Conservation (phyloP, 2,888 invertebrate genomes). For the Metopia argyrocephala region DNA sequence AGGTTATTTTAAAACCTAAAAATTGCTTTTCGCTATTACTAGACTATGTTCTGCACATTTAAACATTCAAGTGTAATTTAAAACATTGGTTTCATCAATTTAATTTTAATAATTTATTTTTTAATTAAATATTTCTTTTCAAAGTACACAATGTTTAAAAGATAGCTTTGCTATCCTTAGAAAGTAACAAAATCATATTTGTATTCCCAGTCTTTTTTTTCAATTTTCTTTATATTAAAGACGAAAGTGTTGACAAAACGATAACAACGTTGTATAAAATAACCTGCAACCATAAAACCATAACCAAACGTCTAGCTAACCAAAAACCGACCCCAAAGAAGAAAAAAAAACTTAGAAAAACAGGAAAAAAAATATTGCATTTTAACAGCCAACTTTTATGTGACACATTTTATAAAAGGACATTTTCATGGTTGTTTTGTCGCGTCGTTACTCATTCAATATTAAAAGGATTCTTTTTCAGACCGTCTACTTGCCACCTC, state of each 20-base stretch:
- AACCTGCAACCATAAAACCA: background rate
- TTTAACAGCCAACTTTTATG: constrained; percentile 44
- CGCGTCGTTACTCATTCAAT: constrained; percentile 45
- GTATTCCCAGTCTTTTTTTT: no score
- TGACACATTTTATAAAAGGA: constrained; percentile 49
- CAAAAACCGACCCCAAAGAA: background rate
- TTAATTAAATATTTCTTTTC: no score
- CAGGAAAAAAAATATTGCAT: constrained; percentile 8
- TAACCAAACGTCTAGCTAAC: background rate
- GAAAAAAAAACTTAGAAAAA: background rate
- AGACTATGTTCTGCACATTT: no score
- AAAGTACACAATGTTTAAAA: background rate
- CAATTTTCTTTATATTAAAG: background rate
- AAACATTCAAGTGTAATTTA: no score
- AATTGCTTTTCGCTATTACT: no score
- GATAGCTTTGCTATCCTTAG: background rate
- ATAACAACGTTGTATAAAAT: background rate
- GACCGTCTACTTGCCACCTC: background rate
- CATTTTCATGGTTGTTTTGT: constrained; percentile 51
- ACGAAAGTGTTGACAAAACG: background rate
- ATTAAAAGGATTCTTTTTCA: constrained; percentile 21
- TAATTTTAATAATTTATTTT: no score
- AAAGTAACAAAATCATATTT: background rate
- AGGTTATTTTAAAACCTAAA: no score
- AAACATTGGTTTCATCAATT: no score